Evolutionary conservation across 92 coral and sea anemone genomes (phyloP).

Genomic region (Palythoa heliodiscus): DNA sequence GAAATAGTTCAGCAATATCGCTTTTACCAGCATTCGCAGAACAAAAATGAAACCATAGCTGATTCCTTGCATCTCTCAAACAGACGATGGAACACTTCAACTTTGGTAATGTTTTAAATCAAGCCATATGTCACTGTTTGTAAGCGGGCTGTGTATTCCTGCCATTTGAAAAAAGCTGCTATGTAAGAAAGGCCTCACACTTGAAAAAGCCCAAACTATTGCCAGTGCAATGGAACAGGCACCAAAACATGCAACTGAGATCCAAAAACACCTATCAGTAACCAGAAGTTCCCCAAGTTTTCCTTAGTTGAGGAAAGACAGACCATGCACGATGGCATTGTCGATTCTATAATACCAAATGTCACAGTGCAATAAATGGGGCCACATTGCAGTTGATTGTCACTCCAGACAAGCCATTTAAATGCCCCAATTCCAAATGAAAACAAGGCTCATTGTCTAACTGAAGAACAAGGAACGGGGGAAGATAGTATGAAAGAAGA

Average conservation of each 20-base stretch:
- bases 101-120: background rate
- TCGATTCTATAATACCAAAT: background rate
- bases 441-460: background rate
- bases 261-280: background rate
- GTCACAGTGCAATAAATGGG: background rate
- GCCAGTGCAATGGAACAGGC: background rate
- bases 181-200: background rate
- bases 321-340: background rate
- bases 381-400: background rate
- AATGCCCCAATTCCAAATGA: background rate
- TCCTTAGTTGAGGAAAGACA: background rate
- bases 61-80: background rate
- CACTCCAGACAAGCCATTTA: background rate
- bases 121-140: background rate
- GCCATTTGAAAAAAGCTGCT: background rate
- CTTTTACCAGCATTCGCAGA: background rate
- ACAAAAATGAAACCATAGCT: background rate
- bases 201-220: background rate
- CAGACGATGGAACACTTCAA: background rate
- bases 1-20: background rate
- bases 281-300: background rate
- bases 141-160: background rate
- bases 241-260: background rate
- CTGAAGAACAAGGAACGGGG: background rate
- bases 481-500: background rate